These are phyloP conservation scores for Scaptomyza montana DNA, from an alignment of 1,140 invertebrate genomes.

Conservation along the genomic window DNA sequence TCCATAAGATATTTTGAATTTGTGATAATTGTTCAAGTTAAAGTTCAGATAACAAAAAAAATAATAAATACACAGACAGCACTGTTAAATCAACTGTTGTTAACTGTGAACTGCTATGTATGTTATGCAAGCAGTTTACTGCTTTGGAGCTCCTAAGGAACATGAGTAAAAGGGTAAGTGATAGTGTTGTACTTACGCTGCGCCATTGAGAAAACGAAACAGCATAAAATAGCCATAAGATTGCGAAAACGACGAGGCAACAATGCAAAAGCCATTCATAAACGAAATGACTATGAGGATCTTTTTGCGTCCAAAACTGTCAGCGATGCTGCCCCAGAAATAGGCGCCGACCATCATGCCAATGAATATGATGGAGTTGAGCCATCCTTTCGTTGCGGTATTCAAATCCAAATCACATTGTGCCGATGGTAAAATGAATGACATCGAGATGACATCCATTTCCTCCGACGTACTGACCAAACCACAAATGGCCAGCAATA, in stretches of 20 bases:
- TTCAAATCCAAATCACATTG: conserved; percentile 95
- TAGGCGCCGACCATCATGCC: conserved; percentile 97
- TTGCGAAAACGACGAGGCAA: conserved; percentile 94
- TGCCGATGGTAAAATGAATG: conserved; percentile 96
- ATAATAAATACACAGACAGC: too few relatives aligned
- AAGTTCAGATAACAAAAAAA: background rate
- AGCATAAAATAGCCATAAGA: conserved; percentile 94
- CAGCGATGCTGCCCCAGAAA: conserved; percentile 95
- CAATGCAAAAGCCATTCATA: conserved; percentile 94
- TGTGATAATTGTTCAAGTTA: background rate
- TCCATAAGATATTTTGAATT: too few relatives aligned
- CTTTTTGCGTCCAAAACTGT: conserved; percentile 92
- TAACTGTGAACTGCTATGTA: too few relatives aligned
- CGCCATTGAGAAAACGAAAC: conserved; percentile 94
- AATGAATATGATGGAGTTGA: conserved; percentile 93
- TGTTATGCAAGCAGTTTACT: background rate
- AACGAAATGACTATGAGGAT: conserved; percentile 94
- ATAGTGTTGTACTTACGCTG: conserved; percentile 90
- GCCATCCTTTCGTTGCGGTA: conserved; percentile 94
- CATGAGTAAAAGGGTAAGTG: background rate
- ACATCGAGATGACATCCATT: conserved; percentile 97
- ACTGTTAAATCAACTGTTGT: too few relatives aligned
- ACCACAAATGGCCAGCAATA: conserved; percentile 94
- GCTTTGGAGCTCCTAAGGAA: background rate
- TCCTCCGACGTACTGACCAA: conserved; percentile 97